phyloP scores from a whole-genome alignment of 92 coral and sea anemone species.

The Heteractis magnifica region DNA sequence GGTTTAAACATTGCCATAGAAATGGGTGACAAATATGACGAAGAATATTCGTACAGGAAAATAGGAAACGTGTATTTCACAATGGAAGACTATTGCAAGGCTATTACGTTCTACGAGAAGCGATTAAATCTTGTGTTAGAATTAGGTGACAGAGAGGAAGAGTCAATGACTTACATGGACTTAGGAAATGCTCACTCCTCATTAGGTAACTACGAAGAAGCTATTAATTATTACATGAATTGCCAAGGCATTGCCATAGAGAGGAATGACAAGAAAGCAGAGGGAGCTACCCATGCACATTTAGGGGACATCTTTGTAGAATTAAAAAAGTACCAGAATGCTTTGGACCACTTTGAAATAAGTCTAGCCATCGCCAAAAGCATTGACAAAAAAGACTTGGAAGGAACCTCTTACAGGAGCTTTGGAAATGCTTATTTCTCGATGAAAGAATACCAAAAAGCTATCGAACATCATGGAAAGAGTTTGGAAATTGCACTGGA shows the following conservation, averaged over 20 bases:
- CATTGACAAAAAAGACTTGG: neutral
- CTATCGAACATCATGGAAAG: neutral
- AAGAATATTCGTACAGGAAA: neutral
- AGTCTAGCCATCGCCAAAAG: neutral
- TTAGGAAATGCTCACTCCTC: slow-evolving; percentile 6
- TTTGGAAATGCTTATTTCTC: neutral
- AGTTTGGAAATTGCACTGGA: neutral
- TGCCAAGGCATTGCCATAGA: slow-evolving; percentile 9
- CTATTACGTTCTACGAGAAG: neutral
- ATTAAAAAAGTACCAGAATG: neutral
- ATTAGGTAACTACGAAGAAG: neutral
- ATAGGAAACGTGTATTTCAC: slow-evolving; percentile 7
- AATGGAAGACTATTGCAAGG: neutral
- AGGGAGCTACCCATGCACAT: slow-evolving; percentile 1
- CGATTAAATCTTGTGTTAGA: neutral
- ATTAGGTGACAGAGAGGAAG: slow-evolving; percentile 13
- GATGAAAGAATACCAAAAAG: neutral
- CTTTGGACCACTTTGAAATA: neutral
- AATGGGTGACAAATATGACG: neutral
- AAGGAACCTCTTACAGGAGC: neutral
- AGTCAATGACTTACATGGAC: slow-evolving; percentile 4
- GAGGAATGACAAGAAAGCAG: neutral
- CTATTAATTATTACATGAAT: neutral
- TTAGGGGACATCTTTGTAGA: neutral
- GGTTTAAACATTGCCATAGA: neutral